phyloP scores from a whole-genome alignment of 2,113 vertebrate species.

The Brachyhypopomus gauderio region DNA sequence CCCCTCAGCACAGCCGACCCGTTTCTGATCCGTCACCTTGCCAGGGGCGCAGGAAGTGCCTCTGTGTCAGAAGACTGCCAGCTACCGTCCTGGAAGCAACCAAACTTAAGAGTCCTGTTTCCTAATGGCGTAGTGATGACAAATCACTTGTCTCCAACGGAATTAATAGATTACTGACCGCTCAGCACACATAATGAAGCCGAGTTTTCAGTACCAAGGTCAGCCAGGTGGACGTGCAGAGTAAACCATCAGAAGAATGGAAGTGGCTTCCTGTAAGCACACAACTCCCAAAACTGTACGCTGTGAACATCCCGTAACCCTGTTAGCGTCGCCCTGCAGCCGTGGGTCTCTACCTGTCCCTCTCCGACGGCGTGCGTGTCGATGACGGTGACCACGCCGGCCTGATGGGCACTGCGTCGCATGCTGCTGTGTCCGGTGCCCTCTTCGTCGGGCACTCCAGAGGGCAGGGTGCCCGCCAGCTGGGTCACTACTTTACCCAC shows the following conservation, averaged over 20 bases:
- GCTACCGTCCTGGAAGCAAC: constrained; percentile 16
- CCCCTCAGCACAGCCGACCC: constrained; percentile 37
- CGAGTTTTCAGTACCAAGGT: constrained; percentile 40
- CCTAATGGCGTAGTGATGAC: constrained; percentile 58
- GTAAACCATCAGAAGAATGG: neutral
- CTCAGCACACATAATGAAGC: neutral
- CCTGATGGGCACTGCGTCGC: constrained; percentile 85
- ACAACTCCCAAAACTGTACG: neutral
- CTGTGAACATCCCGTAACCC: too few relatives aligned
- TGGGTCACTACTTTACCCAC: constrained; percentile 97
- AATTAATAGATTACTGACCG: constrained; percentile 47
- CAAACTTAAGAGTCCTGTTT: constrained; percentile 25
- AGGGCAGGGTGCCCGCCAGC: constrained; percentile 88
- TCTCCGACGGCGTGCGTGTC: constrained; percentile 90
- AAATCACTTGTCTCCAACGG: constrained; percentile 41
- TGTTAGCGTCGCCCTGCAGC: neutral
- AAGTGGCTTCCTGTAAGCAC: neutral
- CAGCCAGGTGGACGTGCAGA: constrained; percentile 9
- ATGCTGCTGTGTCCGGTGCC: constrained; percentile 81
- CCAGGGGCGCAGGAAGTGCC: constrained; percentile 48
- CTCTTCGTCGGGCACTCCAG: constrained; percentile 87
- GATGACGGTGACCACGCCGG: constrained; percentile 93
- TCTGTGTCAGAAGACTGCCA: constrained; percentile 44
- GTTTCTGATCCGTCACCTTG: constrained; percentile 39
- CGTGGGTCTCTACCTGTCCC: constrained; percentile 83